These are phyloP conservation scores for Gibbula magus DNA, from an alignment of 2,888 invertebrate species.

Conservation along the genomic window DNA sequence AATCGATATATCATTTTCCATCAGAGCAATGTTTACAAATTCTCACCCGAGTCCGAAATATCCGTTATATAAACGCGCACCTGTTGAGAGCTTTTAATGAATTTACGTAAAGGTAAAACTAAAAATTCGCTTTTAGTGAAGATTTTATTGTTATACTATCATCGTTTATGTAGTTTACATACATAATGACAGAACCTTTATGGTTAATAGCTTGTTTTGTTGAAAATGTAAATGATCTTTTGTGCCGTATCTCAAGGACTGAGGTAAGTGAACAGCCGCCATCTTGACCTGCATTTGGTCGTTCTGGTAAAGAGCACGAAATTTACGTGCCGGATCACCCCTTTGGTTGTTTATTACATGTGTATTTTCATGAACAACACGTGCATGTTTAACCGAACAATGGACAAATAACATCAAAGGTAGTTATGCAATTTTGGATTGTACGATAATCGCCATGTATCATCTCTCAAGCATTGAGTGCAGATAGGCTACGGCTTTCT, in stretches of 20 bases:
- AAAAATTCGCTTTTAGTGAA: too few species aligned
- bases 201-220: too few species aligned
- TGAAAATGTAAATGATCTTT: too few species aligned
- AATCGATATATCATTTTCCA: not conserved
- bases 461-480: not conserved
- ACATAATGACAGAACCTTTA: too few species aligned
- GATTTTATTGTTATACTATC: too few species aligned
- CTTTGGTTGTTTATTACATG: not conserved
- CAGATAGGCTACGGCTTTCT: not conserved
- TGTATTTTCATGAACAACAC: not conserved
- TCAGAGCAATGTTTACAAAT: conserved; percentile 2
- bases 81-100: not conserved
- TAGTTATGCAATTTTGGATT: too few species aligned
- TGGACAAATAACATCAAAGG: too few species aligned
- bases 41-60: not conserved
- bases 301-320: conserved; percentile 30
- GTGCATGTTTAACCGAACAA: too few species aligned
- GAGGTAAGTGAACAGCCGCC: conserved; percentile 31
- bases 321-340: not conserved
- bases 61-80: not conserved
- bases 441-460: too few species aligned
- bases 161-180: too few species aligned
- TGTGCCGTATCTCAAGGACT: conserved; percentile 11
- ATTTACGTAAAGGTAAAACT: too few species aligned
- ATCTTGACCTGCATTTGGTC: conserved; percentile 44